Evolutionary conservation across 2,888 invertebrate species (phyloP).

Genomic region (Hybos culiciformis): DNA sequence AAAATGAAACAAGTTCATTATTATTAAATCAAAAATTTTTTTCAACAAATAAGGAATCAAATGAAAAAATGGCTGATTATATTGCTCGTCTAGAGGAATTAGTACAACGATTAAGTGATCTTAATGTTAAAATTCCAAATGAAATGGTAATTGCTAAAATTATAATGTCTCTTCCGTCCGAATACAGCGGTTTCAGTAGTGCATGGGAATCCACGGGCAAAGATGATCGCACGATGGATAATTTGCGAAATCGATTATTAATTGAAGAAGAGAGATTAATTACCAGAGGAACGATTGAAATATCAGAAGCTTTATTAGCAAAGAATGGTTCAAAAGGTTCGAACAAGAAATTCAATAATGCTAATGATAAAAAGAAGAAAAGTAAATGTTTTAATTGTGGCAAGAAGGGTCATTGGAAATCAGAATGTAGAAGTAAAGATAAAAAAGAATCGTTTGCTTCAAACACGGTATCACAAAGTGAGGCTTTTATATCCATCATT

Average conservation of each 20-base stretch:
- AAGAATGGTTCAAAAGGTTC: slow-evolving; percentile 12
- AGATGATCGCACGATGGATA: slow-evolving; percentile 14
- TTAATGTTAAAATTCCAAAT: slow-evolving; percentile 7
- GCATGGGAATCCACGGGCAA: slow-evolving; percentile 17
- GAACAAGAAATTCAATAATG: not conserved
- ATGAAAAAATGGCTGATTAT: slow-evolving; percentile 8
- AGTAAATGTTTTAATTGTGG: not conserved
- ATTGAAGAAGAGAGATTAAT: slow-evolving; percentile 14
- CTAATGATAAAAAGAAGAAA: not conserved
- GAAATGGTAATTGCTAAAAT: slow-evolving; percentile 12
- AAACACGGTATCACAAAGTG: too few species aligned
- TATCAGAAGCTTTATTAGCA: not conserved
- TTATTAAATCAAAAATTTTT: too few species aligned
- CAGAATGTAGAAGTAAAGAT: slow-evolving; percentile 8
- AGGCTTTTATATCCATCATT: too few species aligned
- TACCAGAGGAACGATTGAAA: not conserved
- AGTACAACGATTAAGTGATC: slow-evolving; percentile 5
- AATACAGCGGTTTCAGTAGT: slow-evolving; percentile 24
- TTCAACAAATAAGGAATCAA: too few species aligned
- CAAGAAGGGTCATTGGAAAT: slow-evolving; percentile 11
- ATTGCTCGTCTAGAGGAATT: slow-evolving; percentile 5
- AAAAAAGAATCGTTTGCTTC: too few species aligned
- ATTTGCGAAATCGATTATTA: slow-evolving; percentile 14
- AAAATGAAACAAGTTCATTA: slow-evolving; percentile 17
- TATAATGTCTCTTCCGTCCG: too few species aligned